Percentiles rank a stretch among this genome's conserved stretches.
Evolutionary conservation across 2,797 vertebrate genomes (phyloP).

Genomic region (Arctocebus calabarensis): DNA sequence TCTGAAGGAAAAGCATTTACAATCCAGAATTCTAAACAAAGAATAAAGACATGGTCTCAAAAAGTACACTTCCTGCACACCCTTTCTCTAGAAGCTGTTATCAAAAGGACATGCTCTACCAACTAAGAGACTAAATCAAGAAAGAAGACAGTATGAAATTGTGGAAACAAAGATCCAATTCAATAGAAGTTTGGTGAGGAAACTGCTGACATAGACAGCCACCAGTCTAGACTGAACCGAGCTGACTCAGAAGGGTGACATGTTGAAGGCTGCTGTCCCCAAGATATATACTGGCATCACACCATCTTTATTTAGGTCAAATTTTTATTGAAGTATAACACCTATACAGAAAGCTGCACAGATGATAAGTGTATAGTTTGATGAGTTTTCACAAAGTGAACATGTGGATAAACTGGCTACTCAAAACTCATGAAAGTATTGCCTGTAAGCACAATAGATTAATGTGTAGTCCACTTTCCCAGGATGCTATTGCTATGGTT

Average conservation of each 20-base stretch:
- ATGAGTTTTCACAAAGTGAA: background rate
- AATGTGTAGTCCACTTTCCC: fast-evolving
- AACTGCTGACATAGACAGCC: background rate
- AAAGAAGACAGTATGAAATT: background rate
- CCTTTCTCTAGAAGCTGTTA: background rate
- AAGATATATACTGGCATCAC: background rate
- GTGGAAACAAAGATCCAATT: background rate
- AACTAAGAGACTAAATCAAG: background rate
- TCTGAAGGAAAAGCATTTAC: background rate
- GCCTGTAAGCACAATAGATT: background rate
- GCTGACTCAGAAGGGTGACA: background rate
- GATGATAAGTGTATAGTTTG: background rate
- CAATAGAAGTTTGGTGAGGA: background rate
- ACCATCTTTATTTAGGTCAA: background rate
- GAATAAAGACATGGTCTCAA: background rate
- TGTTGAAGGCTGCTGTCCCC: background rate
- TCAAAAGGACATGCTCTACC: background rate
- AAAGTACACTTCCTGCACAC: background rate
- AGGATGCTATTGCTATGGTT: background rate
- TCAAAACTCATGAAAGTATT: background rate
- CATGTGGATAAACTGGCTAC: background rate
- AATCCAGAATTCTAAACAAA: background rate
- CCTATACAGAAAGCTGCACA: background rate
- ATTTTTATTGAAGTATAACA: background rate
- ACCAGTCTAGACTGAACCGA: background rate